Conservation (phyloP, 1,140 invertebrate species). For the Meloidogyne chitwoodi region DNA sequence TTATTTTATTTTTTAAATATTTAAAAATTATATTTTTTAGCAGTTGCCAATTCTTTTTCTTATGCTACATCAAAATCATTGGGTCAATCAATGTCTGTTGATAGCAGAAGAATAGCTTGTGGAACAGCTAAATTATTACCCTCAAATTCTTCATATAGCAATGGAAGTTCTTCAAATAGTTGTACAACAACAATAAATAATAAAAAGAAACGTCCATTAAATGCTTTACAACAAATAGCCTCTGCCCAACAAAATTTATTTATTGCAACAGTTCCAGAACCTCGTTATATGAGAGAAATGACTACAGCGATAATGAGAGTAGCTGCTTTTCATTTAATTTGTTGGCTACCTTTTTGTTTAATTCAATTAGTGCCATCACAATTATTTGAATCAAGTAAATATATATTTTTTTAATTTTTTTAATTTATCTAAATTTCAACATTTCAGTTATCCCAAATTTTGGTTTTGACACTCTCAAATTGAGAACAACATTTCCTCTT, state of each 20-base stretch:
- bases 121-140: not conserved
- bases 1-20: not conserved
- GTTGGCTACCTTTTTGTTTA: slow-evolving; percentile 57
- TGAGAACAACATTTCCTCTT: slow-evolving; percentile 14
- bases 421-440: not conserved
- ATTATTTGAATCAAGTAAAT: not conserved
- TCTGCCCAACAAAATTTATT: slow-evolving; percentile 1
- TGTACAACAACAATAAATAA: not conserved
- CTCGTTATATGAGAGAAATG: slow-evolving; percentile 54
- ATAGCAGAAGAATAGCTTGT: not conserved
- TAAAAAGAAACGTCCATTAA: not conserved
- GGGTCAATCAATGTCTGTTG: not conserved
- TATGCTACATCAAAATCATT: not conserved
- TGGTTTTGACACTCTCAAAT: slow-evolving; percentile 28
- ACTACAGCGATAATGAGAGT: slow-evolving; percentile 54
- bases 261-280: slow-evolving; percentile 47
- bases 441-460: slow-evolving; percentile 14
- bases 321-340: slow-evolving; percentile 55
- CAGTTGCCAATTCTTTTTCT: slow-evolving; percentile 34
- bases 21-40: slow-evolving; percentile 28
- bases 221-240: not conserved
- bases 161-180: not conserved
- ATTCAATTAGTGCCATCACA: slow-evolving; percentile 36
- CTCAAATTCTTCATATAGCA: not conserved
- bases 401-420: slow-evolving; percentile 2